These are phyloP conservation scores for Drosophila fulvimacula DNA, from an alignment of 2,888 invertebrate species.

Conservation along the genomic window DNA sequence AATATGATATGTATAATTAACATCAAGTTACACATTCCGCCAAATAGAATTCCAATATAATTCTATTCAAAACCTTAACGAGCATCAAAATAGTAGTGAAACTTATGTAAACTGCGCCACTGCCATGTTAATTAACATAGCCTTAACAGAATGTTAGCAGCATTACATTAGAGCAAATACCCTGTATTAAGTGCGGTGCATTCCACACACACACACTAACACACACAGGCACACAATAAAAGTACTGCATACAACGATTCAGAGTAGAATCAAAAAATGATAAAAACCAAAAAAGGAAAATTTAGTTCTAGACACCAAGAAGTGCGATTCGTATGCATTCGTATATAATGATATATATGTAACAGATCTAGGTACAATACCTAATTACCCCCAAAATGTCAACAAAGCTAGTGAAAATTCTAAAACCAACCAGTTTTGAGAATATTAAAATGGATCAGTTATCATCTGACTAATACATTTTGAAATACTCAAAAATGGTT, in stretches of 20 bases:
- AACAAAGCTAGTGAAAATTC: constrained; percentile 56
- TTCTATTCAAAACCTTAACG: neutral
- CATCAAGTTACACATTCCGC: no score
- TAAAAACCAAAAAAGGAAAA: constrained; percentile 3
- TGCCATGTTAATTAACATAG: constrained; percentile 59
- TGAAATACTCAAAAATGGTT: constrained; percentile 72
- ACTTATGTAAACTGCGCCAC: constrained; percentile 18
- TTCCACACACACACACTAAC: constrained; percentile 6
- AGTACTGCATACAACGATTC: constrained; percentile 31
- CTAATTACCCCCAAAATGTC: constrained; percentile 1
- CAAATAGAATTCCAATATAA: no score
- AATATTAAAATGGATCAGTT: constrained; percentile 52
- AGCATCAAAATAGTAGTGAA: neutral
- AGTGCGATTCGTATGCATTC: constrained; percentile 60
- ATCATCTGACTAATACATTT: constrained; percentile 27
- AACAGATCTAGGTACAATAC: constrained; percentile 5
- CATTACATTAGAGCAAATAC: constrained; percentile 11
- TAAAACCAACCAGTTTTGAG: constrained; percentile 77
- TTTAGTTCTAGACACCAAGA: constrained; percentile 66
- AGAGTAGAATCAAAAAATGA: constrained; percentile 28
- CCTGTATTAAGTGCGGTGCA: constrained; percentile 34
- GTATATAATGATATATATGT: constrained; percentile 3
- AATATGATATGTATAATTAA: neutral
- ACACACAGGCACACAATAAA: constrained; percentile 11
- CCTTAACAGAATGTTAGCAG: constrained; percentile 46